A percentile compares a stretch with the other conserved stretches of the same genome.
Conservation (phyloP, 2,888 invertebrate genomes). For the Conus canariensis region DNA sequence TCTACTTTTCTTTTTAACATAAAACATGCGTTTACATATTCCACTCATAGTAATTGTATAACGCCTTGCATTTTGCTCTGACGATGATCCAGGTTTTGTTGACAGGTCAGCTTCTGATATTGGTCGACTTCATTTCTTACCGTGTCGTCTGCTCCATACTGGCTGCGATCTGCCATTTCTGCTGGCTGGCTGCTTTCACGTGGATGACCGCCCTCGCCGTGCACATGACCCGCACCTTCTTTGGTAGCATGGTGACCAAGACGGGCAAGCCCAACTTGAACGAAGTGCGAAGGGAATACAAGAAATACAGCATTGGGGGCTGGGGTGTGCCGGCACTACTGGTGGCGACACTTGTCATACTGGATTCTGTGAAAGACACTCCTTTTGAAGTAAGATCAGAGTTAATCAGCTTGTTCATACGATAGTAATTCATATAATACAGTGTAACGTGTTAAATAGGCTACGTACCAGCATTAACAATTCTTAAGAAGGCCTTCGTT, state of each 20-base stretch:
- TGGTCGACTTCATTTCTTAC: conserved; percentile 27
- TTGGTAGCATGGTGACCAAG: neutral
- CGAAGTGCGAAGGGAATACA: conserved; percentile 12
- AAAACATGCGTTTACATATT: too few relatives aligned
- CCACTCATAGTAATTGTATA: too few relatives aligned
- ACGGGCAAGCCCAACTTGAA: conserved; percentile 11
- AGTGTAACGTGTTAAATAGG: too few relatives aligned
- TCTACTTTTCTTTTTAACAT: too few relatives aligned
- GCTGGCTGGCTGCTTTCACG: conserved; percentile 46
- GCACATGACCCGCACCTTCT: conserved; percentile 42
- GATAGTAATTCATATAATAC: too few relatives aligned
- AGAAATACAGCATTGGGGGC: conserved; percentile 24
- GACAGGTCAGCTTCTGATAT: conserved; percentile 36
- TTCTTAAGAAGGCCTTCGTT: too few relatives aligned
- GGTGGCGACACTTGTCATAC: neutral
- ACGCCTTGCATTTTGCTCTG: too few relatives aligned
- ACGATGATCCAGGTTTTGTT: too few relatives aligned
- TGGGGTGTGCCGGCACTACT: conserved; percentile 37
- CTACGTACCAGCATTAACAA: too few relatives aligned
- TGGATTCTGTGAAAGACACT: conserved; percentile 5
- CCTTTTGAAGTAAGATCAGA: neutral
- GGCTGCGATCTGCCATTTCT: conserved; percentile 41
- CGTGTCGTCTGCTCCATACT: conserved; percentile 24
- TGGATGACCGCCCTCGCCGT: conserved; percentile 45
- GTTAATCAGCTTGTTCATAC: neutral